These are phyloP conservation scores for Macrobrachium rosenbergii DNA, from an alignment of 1,140 invertebrate genomes.

Conservation along the genomic window DNA sequence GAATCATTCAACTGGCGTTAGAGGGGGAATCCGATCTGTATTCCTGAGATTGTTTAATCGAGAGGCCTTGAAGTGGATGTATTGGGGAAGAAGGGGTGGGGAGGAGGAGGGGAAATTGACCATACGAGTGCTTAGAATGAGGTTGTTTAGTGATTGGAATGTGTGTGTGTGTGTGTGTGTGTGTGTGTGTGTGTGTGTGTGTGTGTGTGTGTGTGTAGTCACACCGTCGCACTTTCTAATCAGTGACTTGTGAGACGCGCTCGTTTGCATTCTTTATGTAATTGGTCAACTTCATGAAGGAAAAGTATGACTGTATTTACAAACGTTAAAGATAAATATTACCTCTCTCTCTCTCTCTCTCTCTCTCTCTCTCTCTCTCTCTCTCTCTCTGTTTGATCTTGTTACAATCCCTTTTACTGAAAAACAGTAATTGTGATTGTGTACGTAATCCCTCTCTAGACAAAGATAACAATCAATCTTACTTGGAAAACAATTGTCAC, in stretches of 20 bases:
- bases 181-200: conserved; percentile 11
- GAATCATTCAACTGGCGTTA: background rate
- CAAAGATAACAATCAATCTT: too few species aligned
- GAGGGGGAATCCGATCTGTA: background rate
- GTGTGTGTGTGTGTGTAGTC: conserved; percentile 3
- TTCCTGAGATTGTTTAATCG: background rate
- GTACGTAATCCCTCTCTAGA: too few species aligned
- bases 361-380: conserved; percentile 8
- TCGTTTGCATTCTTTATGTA: background rate
- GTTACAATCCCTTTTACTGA: background rate
- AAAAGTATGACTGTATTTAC: too few species aligned
- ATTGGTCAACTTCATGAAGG: background rate
- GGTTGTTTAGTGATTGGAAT: background rate
- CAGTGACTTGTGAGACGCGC: too few species aligned
- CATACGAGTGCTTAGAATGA: background rate
- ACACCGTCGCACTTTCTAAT: too few species aligned
- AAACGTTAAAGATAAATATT: too few species aligned
- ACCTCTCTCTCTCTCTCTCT: conserved; percentile 21
- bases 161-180: background rate
- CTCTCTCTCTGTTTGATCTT: conserved; percentile 9
- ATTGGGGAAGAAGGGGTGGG: too few species aligned
- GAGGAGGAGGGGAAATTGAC: background rate
- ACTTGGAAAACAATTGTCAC: too few species aligned
- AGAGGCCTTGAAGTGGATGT: background rate
- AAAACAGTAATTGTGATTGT: background rate